Conservation (phyloP, 2,113 vertebrate species). For the Recurvirostra avosetta region DNA sequence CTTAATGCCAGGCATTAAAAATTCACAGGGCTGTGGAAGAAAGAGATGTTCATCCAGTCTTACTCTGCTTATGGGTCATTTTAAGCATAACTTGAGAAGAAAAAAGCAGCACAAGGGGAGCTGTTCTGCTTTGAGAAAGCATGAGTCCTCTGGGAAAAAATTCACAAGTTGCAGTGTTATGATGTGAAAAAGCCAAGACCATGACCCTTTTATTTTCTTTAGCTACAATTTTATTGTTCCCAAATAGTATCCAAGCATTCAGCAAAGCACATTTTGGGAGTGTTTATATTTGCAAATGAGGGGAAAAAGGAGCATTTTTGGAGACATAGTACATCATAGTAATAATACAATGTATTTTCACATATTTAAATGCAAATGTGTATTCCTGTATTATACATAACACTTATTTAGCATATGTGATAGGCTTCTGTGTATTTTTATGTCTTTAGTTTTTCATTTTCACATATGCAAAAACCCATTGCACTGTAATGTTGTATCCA, state of each 20-base stretch:
- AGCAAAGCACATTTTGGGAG: background rate
- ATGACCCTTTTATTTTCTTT: background rate
- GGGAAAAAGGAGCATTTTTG: background rate
- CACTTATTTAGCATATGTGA: background rate
- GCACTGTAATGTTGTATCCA: background rate
- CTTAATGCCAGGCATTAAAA: constrained; percentile 64
- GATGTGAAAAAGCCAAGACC: background rate
- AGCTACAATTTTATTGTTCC: background rate
- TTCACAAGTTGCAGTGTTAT: background rate
- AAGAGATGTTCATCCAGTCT: constrained; percentile 30
- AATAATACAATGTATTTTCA: background rate
- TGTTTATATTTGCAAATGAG: background rate
- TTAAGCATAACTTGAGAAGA: constrained; percentile 48
- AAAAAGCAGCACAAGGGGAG: constrained; percentile 7
- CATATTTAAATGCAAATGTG: background rate
- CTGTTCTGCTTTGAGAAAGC: constrained; percentile 1
- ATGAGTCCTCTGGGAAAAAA: background rate
- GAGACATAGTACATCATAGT: background rate
- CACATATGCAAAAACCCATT: background rate
- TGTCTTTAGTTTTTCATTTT: background rate
- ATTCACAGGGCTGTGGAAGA: constrained; percentile 28
- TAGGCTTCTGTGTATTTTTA: background rate
- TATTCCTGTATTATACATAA: background rate
- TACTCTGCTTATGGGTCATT: constrained; percentile 21
- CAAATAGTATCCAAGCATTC: background rate